phyloP scores from a whole-genome alignment of 2,113 vertebrate genomes.

The Mormoops blainvillei region DNA sequence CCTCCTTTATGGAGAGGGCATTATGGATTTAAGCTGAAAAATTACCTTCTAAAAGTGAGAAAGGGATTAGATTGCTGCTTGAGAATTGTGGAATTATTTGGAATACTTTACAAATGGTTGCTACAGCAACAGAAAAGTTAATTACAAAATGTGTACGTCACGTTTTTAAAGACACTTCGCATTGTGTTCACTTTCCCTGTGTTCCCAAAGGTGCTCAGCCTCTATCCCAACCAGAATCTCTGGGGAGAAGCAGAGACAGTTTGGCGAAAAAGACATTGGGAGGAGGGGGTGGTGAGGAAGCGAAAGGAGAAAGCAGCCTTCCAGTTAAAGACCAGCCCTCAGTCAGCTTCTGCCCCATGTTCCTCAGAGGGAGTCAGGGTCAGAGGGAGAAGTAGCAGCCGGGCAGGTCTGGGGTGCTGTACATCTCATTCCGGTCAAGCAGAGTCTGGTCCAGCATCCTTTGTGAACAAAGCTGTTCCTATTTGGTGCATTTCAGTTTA shows the following conservation, averaged over 20 bases:
- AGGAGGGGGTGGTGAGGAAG: background rate
- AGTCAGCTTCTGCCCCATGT: slow-evolving; percentile 63
- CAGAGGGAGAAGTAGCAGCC: slow-evolving; percentile 29
- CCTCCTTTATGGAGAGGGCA: slow-evolving; percentile 2
- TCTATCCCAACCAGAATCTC: slow-evolving; percentile 54
- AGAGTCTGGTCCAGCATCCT: slow-evolving; percentile 93
- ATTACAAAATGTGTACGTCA: slow-evolving; percentile 76
- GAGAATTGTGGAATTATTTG: background rate
- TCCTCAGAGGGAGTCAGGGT: background rate
- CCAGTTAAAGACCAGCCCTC: slow-evolving; percentile 66
- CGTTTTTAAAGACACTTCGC: slow-evolving; percentile 73
- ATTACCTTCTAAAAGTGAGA: slow-evolving; percentile 13
- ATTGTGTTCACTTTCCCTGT: slow-evolving; percentile 74
- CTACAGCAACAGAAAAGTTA: slow-evolving; percentile 66
- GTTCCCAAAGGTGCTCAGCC: slow-evolving; percentile 67
- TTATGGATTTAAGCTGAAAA: background rate
- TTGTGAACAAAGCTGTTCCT: slow-evolving; percentile 90
- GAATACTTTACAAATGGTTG: slow-evolving; percentile 70
- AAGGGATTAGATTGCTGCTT: slow-evolving; percentile 52
- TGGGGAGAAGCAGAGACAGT: slow-evolving; percentile 49
- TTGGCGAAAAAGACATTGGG: slow-evolving; percentile 58
- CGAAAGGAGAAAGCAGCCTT: slow-evolving; percentile 66
- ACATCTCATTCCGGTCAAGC: slow-evolving; percentile 92
- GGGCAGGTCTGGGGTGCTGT: slow-evolving; percentile 62
- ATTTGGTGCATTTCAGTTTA: slow-evolving; percentile 89